These are phyloP conservation scores for Megaustenia siamemsis DNA, from an alignment of 2,888 invertebrate genomes.

Conservation along the genomic window DNA sequence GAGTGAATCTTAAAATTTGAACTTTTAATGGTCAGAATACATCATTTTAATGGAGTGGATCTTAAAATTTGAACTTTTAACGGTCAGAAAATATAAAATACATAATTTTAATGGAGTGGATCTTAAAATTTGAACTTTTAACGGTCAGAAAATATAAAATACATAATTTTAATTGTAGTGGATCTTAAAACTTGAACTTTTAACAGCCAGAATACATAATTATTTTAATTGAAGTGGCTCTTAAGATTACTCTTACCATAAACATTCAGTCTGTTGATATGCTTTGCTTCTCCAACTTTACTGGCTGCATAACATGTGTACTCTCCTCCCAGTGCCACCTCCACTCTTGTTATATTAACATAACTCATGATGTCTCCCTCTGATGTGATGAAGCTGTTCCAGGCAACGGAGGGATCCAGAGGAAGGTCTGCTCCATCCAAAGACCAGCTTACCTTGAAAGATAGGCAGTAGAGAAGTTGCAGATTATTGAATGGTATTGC, in stretches of 20 bases:
- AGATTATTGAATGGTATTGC: neutral
- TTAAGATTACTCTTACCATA: slow-evolving; percentile 88
- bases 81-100: too few species aligned
- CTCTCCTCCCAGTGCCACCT: slow-evolving; percentile 89
- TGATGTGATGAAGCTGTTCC: slow-evolving; percentile 81
- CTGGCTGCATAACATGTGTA: slow-evolving; percentile 89
- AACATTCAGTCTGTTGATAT: slow-evolving; percentile 89
- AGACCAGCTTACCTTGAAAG: slow-evolving; percentile 89
- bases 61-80: too few species aligned
- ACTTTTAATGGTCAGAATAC: too few species aligned
- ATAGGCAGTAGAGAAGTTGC: slow-evolving; percentile 82
- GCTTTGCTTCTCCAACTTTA: slow-evolving; percentile 86
- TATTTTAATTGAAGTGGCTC: too few species aligned
- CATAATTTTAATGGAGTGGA: too few species aligned
- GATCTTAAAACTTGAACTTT: too few species aligned
- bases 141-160: too few species aligned
- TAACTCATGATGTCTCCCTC: slow-evolving; percentile 93
- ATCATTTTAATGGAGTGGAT: too few species aligned
- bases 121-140: too few species aligned
- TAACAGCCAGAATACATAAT: too few species aligned
- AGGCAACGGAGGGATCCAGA: slow-evolving; percentile 82
- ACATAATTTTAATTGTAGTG: too few species aligned
- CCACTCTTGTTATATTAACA: slow-evolving; percentile 86
- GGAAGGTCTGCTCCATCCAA: slow-evolving; percentile 84
- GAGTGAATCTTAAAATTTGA: too few species aligned